These are phyloP conservation scores for Bilobella aurantiaca DNA, from an alignment of 1,140 invertebrate genomes.

Conservation along the genomic window DNA sequence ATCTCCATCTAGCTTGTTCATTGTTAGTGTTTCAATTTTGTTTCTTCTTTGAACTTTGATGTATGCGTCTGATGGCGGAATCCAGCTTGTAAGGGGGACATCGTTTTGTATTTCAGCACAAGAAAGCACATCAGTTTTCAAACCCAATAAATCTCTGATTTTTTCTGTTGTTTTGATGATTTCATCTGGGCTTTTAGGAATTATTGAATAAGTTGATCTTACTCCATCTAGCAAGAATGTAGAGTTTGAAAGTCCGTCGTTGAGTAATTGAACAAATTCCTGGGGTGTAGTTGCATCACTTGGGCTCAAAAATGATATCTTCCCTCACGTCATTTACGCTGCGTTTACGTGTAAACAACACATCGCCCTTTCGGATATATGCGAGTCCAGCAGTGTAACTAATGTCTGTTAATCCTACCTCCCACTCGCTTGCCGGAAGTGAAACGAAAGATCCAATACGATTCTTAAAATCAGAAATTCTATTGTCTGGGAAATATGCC, in stretches of 20 bases:
- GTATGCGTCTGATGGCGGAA: too few species aligned
- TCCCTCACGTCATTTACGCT: neutral
- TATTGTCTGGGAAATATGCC: slow-evolving; percentile 13
- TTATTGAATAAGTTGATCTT: neutral
- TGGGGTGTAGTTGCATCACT: neutral
- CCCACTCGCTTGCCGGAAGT: neutral
- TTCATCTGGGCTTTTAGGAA: neutral
- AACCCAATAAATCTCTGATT: neutral
- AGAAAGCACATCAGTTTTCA: neutral
- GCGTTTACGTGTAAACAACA: neutral
- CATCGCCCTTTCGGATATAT: neutral
- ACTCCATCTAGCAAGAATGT: neutral
- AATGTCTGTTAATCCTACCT: slow-evolving; percentile 5
- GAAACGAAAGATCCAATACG: neutral
- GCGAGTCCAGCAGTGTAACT: neutral
- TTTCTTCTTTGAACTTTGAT: too few species aligned
- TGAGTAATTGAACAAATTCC: too few species aligned
- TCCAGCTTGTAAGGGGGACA: too few species aligned
- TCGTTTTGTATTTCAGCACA: too few species aligned
- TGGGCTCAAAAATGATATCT: neutral
- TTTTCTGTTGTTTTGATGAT: neutral
- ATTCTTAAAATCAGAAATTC: slow-evolving; percentile 12
- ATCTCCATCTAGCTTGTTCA: too few species aligned
- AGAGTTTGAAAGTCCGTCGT: neutral
- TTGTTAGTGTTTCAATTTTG: too few species aligned